Conservation (phyloP, 92 coral and sea anemone genomes). For the Phenganax stokvisi region DNA sequence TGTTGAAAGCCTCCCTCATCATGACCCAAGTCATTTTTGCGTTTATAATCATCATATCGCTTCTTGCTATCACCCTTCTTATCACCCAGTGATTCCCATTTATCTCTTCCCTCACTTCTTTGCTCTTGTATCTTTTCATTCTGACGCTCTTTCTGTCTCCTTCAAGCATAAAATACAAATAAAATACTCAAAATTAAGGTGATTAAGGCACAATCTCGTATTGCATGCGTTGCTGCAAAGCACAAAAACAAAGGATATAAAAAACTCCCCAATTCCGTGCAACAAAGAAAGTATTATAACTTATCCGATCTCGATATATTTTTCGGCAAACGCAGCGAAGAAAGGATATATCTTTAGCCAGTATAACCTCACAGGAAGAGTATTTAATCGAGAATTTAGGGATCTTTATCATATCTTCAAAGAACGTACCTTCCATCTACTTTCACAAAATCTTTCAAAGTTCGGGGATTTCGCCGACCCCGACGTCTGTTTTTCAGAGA, state of each 20-base stretch:
- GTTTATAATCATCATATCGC: constrained; percentile 39
- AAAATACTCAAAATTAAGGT: no score
- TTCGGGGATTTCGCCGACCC: background rate
- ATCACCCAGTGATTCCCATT: constrained; percentile 11
- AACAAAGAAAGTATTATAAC: no score
- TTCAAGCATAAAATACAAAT: no score
- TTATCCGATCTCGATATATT: no score
- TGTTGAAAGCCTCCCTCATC: constrained; percentile 24
- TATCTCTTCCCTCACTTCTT: background rate
- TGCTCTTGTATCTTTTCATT: background rate
- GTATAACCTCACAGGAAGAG: no score
- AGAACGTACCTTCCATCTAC: constrained; percentile 18
- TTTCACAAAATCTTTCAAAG: constrained; percentile 14
- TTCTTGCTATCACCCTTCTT: constrained; percentile 16
- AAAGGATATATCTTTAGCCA: background rate
- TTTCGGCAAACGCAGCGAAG: no score
- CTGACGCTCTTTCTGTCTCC: background rate
- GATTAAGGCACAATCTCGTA: no score
- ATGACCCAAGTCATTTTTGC: constrained; percentile 38
- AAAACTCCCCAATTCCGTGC: no score
- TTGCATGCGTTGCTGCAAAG: no score
- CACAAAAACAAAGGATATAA: no score
- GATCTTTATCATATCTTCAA: background rate
- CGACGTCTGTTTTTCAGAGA: constrained; percentile 14
- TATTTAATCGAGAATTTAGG: background rate